These are phyloP conservation scores for Halichoeres trimaculatus DNA, from an alignment of 2,113 vertebrate genomes.

Conservation along the genomic window DNA sequence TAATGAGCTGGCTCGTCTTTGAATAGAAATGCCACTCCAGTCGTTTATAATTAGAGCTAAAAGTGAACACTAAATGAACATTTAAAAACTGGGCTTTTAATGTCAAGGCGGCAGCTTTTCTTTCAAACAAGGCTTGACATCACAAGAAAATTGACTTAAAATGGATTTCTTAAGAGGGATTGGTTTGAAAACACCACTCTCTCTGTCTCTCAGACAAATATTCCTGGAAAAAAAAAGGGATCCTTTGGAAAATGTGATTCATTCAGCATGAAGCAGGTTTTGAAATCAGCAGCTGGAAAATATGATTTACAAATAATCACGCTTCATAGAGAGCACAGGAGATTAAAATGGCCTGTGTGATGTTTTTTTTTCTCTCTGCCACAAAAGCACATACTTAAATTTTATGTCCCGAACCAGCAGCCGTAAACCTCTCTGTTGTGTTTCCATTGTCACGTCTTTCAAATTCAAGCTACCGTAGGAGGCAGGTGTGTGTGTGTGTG, in stretches of 20 bases:
- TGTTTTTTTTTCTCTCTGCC: background rate
- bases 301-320: constrained; percentile 45
- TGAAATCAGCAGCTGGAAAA: constrained; percentile 59
- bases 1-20: constrained; percentile 51
- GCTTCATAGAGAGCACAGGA: constrained; percentile 15
- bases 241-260: constrained; percentile 33
- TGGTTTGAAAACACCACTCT: constrained; percentile 7
- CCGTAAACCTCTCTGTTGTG: background rate
- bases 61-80: constrained; percentile 64
- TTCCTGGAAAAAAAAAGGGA: constrained; percentile 37
- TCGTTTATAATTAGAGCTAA: constrained; percentile 76
- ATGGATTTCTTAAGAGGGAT: constrained; percentile 18
- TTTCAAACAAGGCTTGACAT: constrained; percentile 35
- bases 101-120: constrained; percentile 32
- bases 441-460: constrained; percentile 11
- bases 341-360: constrained; percentile 33
- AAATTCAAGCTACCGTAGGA: constrained; percentile 15
- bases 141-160: constrained; percentile 42
- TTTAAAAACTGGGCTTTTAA: constrained; percentile 56
- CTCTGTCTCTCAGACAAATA: constrained; percentile 9
- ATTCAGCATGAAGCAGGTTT: constrained; percentile 31
- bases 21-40: constrained; percentile 51
- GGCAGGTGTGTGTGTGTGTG: constrained; percentile 40
- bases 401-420: no score
- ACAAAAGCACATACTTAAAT: background rate